Base-by-base conservation (phyloP, 2,888 invertebrate species). In the Sesia apiformis region DNA sequence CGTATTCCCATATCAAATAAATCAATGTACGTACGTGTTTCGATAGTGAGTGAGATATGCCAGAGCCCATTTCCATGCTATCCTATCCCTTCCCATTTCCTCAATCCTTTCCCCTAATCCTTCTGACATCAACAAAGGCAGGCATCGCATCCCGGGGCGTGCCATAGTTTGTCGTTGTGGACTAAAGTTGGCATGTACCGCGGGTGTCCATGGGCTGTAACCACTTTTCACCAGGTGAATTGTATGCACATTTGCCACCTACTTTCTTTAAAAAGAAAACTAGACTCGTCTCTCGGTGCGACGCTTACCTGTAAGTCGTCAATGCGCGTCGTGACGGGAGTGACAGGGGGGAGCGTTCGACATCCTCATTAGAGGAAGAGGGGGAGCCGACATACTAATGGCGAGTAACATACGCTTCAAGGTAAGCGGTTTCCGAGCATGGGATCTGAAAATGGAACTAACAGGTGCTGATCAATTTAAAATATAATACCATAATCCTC, bases 331-430 rank as follows among this genome's bases (percentile, higher is more conserved):
- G 74, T 78, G 76, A 76, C 60, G 62, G 58, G 51, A 57, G 58
- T 63, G 70, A 64, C 73, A 68, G 63, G 61, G 63, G 62, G 64
- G 66, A 68, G 57, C 63, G 60, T 58, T 67, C 58, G 69, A 81
- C 81, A 81, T 81, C 81, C 81, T 81, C 70, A 78, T 81, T 80
- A 72, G 55, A 8, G 52, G 0, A 7, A 49, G 65, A 66, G 74
- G 76, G 74, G 23, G 76, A 74, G 49, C 49, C 40, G 62, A 73
- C 74, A 76, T 80, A 67, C 65, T 76, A 81, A 77, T 76, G 64
- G 81, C 78, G 81, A 78, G 78, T 74, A 74, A 75, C 81, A 81
- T 46, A 46, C 69, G 68, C 61, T 63, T 60, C 79, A 81, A 81
- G 80, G 81, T 80, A 78, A 81, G 68, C 69, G 52, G 58, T 58